Conservation (phyloP, 2,113 vertebrate genomes). For the Galeopterus variegatus region DNA sequence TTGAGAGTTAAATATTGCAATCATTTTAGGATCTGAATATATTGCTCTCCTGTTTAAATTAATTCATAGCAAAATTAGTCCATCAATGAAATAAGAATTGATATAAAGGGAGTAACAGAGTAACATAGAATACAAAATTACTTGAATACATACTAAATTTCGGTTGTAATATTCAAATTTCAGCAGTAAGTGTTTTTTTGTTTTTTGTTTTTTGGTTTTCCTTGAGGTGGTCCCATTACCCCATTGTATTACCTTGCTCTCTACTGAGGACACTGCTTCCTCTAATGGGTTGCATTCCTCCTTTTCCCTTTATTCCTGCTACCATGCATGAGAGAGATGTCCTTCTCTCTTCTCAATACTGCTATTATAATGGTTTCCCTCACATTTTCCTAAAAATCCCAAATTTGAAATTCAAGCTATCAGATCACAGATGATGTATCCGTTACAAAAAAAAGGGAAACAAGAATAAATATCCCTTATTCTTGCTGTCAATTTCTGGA, state of each 20-base stretch:
- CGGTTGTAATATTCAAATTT: background rate
- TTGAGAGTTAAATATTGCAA: background rate
- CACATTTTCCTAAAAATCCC: background rate
- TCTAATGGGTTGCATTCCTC: background rate
- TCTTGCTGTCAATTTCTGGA: background rate
- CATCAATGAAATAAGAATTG: background rate
- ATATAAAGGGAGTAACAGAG: background rate
- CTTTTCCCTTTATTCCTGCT: background rate
- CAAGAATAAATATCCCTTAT: background rate
- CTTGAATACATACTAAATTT: background rate
- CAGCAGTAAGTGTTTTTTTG: background rate
- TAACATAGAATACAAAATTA: background rate
- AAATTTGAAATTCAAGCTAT: background rate
- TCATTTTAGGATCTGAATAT: background rate
- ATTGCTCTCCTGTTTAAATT: conserved; percentile 36
- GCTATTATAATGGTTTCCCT: background rate
- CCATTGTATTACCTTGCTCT: background rate
- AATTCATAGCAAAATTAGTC: conserved; percentile 15
- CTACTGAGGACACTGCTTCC: background rate
- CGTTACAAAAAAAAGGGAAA: too few relatives aligned
- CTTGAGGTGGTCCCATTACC: background rate
- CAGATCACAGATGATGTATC: background rate
- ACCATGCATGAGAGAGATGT: background rate
- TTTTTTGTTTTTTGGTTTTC: background rate
- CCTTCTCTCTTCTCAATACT: background rate